phyloP scores from a whole-genome alignment of 1,140 invertebrate species.

The Neotoxoptera formosana region DNA sequence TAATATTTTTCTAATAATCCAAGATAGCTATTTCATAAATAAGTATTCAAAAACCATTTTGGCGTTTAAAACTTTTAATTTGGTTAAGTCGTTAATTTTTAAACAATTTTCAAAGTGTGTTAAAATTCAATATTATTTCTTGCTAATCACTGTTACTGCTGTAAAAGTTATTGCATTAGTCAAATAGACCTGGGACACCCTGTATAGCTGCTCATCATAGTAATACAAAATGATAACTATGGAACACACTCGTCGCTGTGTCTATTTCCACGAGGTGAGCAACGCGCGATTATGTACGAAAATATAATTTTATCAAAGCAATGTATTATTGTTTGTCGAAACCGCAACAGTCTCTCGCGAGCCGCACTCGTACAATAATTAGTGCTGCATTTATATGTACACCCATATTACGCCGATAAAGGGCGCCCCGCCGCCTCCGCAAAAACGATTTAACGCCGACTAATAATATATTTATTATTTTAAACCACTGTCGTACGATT shows the following conservation, averaged over 20 bases:
- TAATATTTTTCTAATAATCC: too few species aligned
- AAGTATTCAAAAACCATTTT: too few species aligned
- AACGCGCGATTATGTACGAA: background rate
- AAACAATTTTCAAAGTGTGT: too few species aligned
- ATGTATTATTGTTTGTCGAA: background rate
- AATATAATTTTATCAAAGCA: background rate
- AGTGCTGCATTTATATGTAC: background rate
- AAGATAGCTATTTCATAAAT: too few species aligned
- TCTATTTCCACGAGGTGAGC: background rate
- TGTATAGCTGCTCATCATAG: too few species aligned
- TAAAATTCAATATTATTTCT: too few species aligned
- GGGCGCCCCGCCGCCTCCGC: background rate
- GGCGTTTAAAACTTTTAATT: too few species aligned
- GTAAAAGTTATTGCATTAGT: too few species aligned
- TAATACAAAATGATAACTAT: too few species aligned
- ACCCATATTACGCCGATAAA: background rate
- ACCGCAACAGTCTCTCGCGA: background rate
- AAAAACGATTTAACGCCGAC: background rate
- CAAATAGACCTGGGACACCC: too few species aligned
- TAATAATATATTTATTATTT: background rate
- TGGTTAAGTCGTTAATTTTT: too few species aligned
- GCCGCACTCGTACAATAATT: background rate
- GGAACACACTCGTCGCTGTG: background rate
- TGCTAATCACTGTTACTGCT: too few species aligned
- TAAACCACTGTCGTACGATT: background rate